Evolutionary conservation across 2,797 vertebrate genomes (phyloP).

Genomic region (Pangasius macronema): DNA sequence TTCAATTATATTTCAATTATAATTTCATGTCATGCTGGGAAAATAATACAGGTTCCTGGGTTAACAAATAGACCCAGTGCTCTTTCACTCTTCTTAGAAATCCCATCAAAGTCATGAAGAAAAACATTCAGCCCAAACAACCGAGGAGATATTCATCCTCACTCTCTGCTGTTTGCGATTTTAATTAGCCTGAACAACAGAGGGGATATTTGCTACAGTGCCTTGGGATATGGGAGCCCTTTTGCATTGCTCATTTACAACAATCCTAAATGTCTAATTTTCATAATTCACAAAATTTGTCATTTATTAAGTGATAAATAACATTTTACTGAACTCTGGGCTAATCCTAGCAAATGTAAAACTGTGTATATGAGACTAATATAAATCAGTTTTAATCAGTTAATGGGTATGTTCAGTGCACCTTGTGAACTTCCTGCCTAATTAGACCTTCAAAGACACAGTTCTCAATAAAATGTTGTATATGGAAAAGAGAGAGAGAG

Average conservation of each 20-base stretch:
- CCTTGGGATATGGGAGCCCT: slow-evolving; percentile 27
- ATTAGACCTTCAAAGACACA: background rate
- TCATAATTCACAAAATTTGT: slow-evolving; percentile 8
- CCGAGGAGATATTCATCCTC: background rate
- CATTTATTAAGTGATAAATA: slow-evolving; percentile 14
- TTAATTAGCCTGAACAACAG: background rate
- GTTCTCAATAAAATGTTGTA: background rate
- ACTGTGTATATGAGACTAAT: background rate
- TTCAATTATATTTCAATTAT: background rate
- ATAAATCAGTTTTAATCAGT: background rate
- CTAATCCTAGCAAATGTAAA: background rate
- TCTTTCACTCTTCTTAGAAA: background rate
- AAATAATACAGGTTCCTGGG: background rate
- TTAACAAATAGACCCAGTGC: background rate
- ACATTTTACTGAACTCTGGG: background rate
- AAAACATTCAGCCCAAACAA: slow-evolving; percentile 22
- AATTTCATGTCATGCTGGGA: background rate
- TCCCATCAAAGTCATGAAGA: background rate
- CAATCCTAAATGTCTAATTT: slow-evolving; percentile 24
- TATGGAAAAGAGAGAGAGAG: no score
- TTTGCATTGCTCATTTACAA: slow-evolving; percentile 5
- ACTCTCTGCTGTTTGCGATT: slow-evolving; percentile 17
- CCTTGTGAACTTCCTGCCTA: background rate
- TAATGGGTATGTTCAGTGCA: no score
- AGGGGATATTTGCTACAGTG: background rate